Conservation (phyloP, 2,888 invertebrate genomes). For the Diarsia brunnea region DNA sequence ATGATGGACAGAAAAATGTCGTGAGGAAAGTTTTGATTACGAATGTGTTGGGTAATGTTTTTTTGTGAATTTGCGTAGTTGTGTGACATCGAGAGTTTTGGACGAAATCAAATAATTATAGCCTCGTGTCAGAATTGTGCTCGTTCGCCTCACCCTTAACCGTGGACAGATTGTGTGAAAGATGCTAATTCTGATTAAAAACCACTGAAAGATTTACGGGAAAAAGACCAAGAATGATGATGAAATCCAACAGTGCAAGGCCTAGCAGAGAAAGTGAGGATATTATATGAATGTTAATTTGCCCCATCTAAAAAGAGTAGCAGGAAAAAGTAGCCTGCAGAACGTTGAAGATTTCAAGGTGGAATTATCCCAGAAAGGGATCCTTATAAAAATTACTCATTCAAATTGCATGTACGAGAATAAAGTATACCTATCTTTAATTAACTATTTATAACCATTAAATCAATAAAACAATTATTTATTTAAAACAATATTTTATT, state of each 20-base stretch:
- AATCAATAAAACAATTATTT: slow-evolving; percentile 47
- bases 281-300: background rate
- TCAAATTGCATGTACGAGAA: background rate
- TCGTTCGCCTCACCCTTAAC: too few species aligned
- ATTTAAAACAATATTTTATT: slow-evolving; percentile 54
- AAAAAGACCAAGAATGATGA: background rate
- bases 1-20: background rate
- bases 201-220: too few species aligned
- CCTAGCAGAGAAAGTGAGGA: background rate
- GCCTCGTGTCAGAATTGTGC: too few species aligned
- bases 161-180: too few species aligned
- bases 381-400: background rate
- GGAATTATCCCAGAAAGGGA: background rate
- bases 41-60: too few species aligned
- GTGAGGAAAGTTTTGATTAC: background rate
- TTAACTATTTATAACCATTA: background rate
- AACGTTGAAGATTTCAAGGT: background rate
- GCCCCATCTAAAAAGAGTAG: background rate
- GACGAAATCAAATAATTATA: too few species aligned
- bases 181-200: too few species aligned
- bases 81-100: too few species aligned
- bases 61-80: too few species aligned
- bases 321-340: background rate
- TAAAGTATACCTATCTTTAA: background rate
- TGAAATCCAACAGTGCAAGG: background rate